Percentiles rank a stretch among this genome's conserved stretches.
Conservation (phyloP, 2,797 vertebrate species). For the Rhyacichthys aspro region DNA sequence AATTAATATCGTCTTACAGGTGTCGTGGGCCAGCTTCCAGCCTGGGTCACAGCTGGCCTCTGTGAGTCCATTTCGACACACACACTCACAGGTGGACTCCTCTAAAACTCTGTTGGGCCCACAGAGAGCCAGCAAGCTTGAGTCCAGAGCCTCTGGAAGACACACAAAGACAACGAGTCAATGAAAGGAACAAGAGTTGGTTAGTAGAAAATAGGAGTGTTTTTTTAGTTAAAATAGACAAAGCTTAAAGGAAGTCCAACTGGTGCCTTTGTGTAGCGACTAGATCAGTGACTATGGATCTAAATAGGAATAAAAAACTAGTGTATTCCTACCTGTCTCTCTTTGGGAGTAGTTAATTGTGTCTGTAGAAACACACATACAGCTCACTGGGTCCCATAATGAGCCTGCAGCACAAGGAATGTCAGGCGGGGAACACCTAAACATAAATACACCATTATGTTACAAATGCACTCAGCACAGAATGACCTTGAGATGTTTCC, state of each 20-base stretch:
- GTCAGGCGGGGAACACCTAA: constrained; percentile 73
- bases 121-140: constrained; percentile 75
- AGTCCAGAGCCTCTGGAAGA: constrained; percentile 64
- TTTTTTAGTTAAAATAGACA: too few relatives aligned
- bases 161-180: constrained; percentile 2
- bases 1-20: constrained; percentile 58
- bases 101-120: constrained; percentile 77
- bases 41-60: constrained; percentile 77
- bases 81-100: constrained; percentile 74
- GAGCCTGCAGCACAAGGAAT: constrained; percentile 67
- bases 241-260: too few relatives aligned
- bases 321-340: constrained; percentile 59
- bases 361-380: constrained; percentile 67
- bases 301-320: background rate
- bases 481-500: background rate
- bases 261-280: too few relatives aligned
- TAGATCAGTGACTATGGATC: background rate
- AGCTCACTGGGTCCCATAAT: constrained; percentile 73
- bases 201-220: too few relatives aligned
- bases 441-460: constrained; percentile 18
- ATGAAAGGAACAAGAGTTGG: background rate
- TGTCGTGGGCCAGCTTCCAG: constrained; percentile 77
- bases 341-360: constrained; percentile 62
- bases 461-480: background rate
- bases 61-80: constrained; percentile 79